These are phyloP conservation scores for Tinamus major DNA, from an alignment of 2,797 vertebrate species.

Conservation along the genomic window DNA sequence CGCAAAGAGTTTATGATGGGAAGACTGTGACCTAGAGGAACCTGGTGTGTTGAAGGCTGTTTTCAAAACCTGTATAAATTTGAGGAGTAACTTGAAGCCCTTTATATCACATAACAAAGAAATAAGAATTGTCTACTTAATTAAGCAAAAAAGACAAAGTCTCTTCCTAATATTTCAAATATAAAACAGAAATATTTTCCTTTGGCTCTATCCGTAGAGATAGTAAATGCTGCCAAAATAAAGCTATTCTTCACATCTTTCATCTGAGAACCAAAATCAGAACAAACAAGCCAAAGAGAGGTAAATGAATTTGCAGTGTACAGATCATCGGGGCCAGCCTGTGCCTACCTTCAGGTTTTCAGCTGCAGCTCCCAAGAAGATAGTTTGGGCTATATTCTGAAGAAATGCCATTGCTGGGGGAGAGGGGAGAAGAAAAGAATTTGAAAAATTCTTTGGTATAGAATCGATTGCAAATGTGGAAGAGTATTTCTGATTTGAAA, in stretches of 20 bases:
- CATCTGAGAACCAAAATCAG: background rate
- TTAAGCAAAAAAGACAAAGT: background rate
- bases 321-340: background rate
- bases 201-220: background rate
- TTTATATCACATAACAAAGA: background rate
- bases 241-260: background rate
- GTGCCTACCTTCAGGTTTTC: background rate
- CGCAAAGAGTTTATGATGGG: slow-evolving; percentile 44
- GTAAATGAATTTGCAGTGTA: background rate
- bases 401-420: background rate
- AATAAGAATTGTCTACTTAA: background rate
- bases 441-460: background rate
- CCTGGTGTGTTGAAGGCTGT: slow-evolving; percentile 6
- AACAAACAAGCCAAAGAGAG: background rate
- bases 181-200: background rate
- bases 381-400: background rate
- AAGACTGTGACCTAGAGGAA: slow-evolving; percentile 39
- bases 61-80: slow-evolving; percentile 1
- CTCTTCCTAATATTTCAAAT: background rate
- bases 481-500: background rate
- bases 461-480: background rate
- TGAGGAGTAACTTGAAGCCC: background rate
- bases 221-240: background rate
- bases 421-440: background rate
- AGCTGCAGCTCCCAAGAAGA: background rate